phyloP scores from a whole-genome alignment of 2,888 invertebrate species.

The Agriotes lineatus region DNA sequence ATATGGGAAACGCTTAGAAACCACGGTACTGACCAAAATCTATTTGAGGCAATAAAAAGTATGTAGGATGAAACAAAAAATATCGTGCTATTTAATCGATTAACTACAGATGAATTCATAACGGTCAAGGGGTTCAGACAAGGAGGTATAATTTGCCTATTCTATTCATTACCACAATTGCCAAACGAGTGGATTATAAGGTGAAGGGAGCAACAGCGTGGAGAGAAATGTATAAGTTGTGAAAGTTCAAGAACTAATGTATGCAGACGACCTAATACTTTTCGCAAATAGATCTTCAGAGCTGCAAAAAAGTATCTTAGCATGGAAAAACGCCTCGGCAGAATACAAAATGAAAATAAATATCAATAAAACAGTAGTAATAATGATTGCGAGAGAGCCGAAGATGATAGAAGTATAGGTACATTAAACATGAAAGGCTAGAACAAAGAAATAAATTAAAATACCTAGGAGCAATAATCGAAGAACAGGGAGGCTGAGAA shows the following conservation, averaged over 20 bases:
- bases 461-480: too few relatives aligned
- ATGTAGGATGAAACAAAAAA: background rate
- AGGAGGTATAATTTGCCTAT: background rate
- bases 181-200: background rate
- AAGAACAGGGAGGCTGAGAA: background rate
- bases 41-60: background rate
- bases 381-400: background rate
- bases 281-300: too few relatives aligned
- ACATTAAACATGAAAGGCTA: background rate
- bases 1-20: background rate
- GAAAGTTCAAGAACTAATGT: too few relatives aligned
- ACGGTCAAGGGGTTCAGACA: background rate
- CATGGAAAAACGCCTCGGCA: too few relatives aligned
- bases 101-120: background rate
- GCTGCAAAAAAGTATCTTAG: too few relatives aligned
- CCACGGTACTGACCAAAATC: background rate
- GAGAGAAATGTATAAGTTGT: too few relatives aligned
- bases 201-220: background rate
- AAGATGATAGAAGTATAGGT: background rate
- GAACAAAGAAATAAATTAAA: background rate
- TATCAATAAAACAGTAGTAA: too few relatives aligned
- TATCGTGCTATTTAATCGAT: background rate
- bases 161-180: background rate
- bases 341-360: too few relatives aligned
- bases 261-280: too few relatives aligned